phyloP scores from a whole-genome alignment of 1,140 invertebrate genomes.

The Helicoverpa armigera region DNA sequence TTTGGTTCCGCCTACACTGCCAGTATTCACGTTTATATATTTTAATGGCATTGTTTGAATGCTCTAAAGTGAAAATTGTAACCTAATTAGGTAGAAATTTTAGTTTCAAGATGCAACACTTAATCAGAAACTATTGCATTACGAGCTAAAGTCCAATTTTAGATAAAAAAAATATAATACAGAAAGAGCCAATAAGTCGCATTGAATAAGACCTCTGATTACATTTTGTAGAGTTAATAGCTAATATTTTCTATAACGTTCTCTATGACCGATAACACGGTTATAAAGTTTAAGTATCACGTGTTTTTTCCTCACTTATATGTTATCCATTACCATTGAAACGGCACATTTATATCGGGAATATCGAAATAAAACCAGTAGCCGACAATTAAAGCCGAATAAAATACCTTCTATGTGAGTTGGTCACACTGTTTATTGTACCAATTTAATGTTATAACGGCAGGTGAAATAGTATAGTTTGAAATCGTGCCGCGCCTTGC shows the following conservation, averaged over 20 bases:
- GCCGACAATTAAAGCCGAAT: slow-evolving; percentile 17
- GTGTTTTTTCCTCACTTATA: slow-evolving; percentile 24
- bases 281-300: background rate
- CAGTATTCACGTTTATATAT: too few relatives aligned
- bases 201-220: too few relatives aligned
- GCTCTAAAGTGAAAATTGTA: too few relatives aligned
- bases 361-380: slow-evolving; percentile 37
- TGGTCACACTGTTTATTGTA: slow-evolving; percentile 21
- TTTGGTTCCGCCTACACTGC: background rate
- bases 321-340: slow-evolving; percentile 25
- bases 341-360: slow-evolving; percentile 26
- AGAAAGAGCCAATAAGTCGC: too few relatives aligned
- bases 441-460: slow-evolving; percentile 22
- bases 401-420: background rate
- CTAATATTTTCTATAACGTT: slow-evolving; percentile 4
- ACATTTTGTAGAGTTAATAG: too few relatives aligned
- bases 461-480: background rate
- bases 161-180: too few relatives aligned
- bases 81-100: too few relatives aligned
- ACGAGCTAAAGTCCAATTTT: too few relatives aligned
- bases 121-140: too few relatives aligned
- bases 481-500: background rate
- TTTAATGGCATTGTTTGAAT: too few relatives aligned
- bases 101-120: too few relatives aligned
- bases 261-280: slow-evolving; percentile 5